phyloP scores from a whole-genome alignment of 2,888 invertebrate species.

The Drosophila algonquin region DNA sequence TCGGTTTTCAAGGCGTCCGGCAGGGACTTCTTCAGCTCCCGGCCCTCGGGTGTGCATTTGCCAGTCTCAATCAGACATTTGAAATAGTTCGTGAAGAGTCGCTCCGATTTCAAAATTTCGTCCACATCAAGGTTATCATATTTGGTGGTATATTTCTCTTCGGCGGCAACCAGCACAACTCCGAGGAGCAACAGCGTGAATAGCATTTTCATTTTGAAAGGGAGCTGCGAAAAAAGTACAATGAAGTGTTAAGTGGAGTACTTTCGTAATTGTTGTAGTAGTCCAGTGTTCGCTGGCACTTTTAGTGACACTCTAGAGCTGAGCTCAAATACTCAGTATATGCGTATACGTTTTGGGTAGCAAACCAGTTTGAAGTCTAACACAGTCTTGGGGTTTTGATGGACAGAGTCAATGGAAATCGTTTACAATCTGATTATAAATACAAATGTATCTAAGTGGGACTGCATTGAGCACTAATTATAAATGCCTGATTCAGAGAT shows the following conservation, averaged over 20 bases:
- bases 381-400: slow-evolving; percentile 14
- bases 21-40: slow-evolving; percentile 88
- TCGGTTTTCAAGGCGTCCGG: slow-evolving; percentile 89
- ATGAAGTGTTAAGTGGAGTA: not conserved
- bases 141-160: slow-evolving; percentile 87
- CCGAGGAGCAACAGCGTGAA: slow-evolving; percentile 72
- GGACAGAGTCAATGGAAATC: slow-evolving; percentile 27
- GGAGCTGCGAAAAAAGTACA: slow-evolving; percentile 4
- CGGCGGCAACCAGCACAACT: slow-evolving; percentile 83
- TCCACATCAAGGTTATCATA: slow-evolving; percentile 89
- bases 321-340: slow-evolving; percentile 10
- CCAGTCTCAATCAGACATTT: slow-evolving; percentile 87
- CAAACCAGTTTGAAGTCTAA: slow-evolving; percentile 28
- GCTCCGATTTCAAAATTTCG: slow-evolving; percentile 87
- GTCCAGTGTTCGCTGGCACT: no score
- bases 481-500: slow-evolving; percentile 22
- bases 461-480: slow-evolving; percentile 38
- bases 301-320: slow-evolving; percentile 1
- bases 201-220: slow-evolving; percentile 61
- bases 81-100: slow-evolving; percentile 87
- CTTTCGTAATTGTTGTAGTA: not conserved
- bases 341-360: slow-evolving; percentile 2
- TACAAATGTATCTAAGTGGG: slow-evolving; percentile 3
- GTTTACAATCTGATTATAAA: slow-evolving; percentile 11
- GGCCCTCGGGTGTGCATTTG: slow-evolving; percentile 88